These are phyloP conservation scores for Nestor notabilis DNA, from an alignment of 2,113 vertebrate genomes.

Conservation along the genomic window DNA sequence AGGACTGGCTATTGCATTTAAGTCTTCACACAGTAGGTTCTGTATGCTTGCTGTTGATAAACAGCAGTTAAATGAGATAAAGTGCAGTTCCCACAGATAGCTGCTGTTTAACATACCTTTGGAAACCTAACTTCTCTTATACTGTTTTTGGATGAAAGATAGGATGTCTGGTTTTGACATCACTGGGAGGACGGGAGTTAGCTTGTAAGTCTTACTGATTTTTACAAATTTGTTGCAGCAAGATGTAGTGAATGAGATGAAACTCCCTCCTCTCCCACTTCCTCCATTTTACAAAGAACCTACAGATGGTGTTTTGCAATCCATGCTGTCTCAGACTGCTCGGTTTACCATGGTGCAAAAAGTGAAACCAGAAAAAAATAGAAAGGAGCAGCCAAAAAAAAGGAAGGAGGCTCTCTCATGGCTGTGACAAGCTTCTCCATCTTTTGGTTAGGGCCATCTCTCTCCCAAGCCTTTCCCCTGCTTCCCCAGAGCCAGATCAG, in stretches of 20 bases:
- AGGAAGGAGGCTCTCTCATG: background rate
- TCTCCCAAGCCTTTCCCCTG: background rate
- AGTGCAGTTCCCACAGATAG: background rate
- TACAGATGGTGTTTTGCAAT: constrained; percentile 34
- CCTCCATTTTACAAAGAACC: constrained; percentile 33
- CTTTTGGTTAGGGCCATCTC: background rate
- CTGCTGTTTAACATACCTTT: background rate
- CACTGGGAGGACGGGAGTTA: background rate
- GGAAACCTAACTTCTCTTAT: background rate
- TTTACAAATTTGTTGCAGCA: background rate
- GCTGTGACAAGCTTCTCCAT: background rate
- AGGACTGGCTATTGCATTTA: background rate
- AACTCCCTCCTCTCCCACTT: constrained; percentile 13
- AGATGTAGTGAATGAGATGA: background rate
- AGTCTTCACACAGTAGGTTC: background rate
- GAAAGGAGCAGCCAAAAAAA: background rate
- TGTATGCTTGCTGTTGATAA: background rate
- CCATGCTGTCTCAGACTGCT: constrained; percentile 16
- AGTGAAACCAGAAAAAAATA: background rate
- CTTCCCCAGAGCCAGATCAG: background rate
- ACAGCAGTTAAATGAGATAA: background rate
- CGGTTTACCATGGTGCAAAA: background rate
- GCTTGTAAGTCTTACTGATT: background rate
- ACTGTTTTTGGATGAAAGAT: background rate
- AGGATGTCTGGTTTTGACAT: background rate